These are phyloP conservation scores for Urocolius indicus DNA, from an alignment of 2,113 vertebrate species.

Conservation along the genomic window DNA sequence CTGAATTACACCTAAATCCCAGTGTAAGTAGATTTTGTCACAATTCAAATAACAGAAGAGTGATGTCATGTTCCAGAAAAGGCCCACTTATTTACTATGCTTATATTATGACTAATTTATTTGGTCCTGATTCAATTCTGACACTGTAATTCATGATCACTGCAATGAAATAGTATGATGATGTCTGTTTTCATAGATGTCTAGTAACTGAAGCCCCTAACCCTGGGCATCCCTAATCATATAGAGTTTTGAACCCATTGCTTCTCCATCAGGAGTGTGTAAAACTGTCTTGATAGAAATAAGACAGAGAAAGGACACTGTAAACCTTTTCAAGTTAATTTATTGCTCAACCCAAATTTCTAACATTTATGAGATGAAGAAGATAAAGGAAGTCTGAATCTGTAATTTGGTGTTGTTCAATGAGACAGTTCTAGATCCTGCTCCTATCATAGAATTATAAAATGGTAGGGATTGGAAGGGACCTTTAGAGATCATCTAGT, in stretches of 20 bases:
- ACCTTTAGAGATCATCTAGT: too few species aligned
- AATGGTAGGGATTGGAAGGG: too few species aligned
- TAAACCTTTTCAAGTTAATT: neutral
- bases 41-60: neutral
- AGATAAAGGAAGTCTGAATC: neutral
- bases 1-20: neutral
- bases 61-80: neutral
- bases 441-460: too few species aligned
- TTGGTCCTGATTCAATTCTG: neutral
- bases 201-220: neutral
- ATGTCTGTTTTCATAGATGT: neutral
- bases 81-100: neutral
- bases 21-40: neutral
- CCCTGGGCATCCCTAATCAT: fast-evolving
- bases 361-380: neutral
- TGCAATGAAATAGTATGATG: neutral
- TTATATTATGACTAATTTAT: neutral
- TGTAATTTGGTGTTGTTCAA: neutral
- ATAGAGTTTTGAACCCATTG: neutral
- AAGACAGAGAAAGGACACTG: neutral
- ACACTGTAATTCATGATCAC: neutral
- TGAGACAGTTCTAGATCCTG: neutral
- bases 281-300: neutral
- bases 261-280: neutral
- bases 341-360: neutral